Base-by-base conservation (phyloP, 2,888 invertebrate species). In the Lapara coniferarum region DNA sequence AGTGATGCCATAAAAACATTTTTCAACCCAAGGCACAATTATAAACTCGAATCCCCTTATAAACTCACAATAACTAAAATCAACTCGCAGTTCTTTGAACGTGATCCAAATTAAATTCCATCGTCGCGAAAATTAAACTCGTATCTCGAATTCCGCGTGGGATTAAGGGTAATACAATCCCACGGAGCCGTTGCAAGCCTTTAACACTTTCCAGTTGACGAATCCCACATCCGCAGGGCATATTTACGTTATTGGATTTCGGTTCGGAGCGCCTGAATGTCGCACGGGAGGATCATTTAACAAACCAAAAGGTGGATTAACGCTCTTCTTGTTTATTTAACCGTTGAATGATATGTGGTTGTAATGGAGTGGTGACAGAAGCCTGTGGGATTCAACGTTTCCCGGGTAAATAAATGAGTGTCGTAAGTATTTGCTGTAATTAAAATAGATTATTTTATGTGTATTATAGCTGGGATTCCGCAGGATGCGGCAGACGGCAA, bases 191-290 rank as follows among this genome's bases (percentile, higher is more conserved):
- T 44, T 63, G 63, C 53, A 52, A 59, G 19, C 53, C 53, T 68
- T 68, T 63, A 51, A 68, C 59, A 63, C 58, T 59, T 68, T 68
- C 59, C 68, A 53, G 19, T 68, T 44, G 44, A 51, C 52, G 63
- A 10, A 53, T 49, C 53, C 53, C 44, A 16, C 63, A 63, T 53
- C 59, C 59, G 44, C 16, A 67, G 72, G 78, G 77, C 75, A 78
- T 80, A 82, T 81, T 83, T 81, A 83, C 78, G 81, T 78, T 81
- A 83, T 83, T 84, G 84, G 83, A 80, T 81, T 80, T 77, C 81
- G 72, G 70, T 75, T 69, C 70, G 74, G 73, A 73, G 77, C 78
- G 75, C 73, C 70, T 70, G 75, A 84, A 86, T 80, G 85, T 75
- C 77, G 55, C 87, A 71, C 84, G 7, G 66, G 87, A 84, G 87